Evolutionary conservation across 2,888 invertebrate species (phyloP).

Genomic region (Meghimatium bilineatum): DNA sequence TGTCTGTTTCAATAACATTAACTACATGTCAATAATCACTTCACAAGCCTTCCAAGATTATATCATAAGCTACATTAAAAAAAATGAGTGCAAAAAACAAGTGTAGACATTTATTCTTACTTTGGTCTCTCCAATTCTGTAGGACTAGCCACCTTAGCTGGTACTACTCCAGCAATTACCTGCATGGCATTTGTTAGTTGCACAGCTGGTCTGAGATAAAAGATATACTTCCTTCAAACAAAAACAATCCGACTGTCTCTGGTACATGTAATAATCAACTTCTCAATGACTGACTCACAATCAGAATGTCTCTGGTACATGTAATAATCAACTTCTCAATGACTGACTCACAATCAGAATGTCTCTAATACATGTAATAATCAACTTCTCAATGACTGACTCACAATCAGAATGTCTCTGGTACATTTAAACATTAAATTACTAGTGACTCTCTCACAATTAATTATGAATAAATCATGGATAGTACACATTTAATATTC

Average conservation of each 20-base stretch:
- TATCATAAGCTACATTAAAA: not conserved
- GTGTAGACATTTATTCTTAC: constrained; percentile 21
- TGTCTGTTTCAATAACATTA: no score
- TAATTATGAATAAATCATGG: no score
- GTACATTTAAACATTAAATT: not conserved
- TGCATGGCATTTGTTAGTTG: constrained; percentile 69
- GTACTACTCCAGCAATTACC: constrained; percentile 62
- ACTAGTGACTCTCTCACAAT: no score
- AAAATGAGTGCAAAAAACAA: not conserved
- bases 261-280: not conserved
- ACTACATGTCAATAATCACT: not conserved
- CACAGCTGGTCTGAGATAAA: constrained; percentile 57
- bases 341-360: not conserved
- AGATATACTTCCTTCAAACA: no score
- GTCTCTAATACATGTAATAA: not conserved
- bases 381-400: no score
- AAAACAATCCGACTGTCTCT: not conserved
- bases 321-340: not conserved
- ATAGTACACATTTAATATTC: no score
- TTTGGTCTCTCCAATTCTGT: constrained; percentile 45
- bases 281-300: no score
- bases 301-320: not conserved
- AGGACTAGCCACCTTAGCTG: not conserved
- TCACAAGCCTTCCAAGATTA: no score
- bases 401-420: not conserved